A percentile compares a stretch with the other conserved stretches of the same genome.
Evolutionary conservation across 2,888 invertebrate genomes (phyloP).

Genomic region (Macaria liturata): DNA sequence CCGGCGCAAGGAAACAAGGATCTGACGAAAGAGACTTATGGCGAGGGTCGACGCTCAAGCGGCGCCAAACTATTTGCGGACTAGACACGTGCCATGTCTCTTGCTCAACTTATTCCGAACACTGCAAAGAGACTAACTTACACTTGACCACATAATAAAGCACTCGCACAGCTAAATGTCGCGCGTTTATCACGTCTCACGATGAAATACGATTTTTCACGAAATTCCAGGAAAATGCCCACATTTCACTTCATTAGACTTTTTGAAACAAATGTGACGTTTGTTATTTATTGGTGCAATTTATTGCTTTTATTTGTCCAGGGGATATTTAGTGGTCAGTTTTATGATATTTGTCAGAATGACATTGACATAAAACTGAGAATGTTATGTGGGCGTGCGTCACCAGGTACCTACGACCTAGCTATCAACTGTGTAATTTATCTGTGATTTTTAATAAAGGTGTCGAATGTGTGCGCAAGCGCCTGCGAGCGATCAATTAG

Average conservation of each 20-base stretch:
- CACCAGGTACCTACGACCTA: no score
- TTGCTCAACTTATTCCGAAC: conserved; percentile 27
- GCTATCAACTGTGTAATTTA: conserved; percentile 7
- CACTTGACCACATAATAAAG: conserved; percentile 9
- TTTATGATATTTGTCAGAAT: conserved; percentile 17
- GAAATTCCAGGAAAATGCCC: conserved; percentile 28
- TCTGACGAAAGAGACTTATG: conserved; percentile 31
- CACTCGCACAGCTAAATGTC: conserved; percentile 9
- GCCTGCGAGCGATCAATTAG: conserved; percentile 35
- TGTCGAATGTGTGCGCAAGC: conserved; percentile 26
- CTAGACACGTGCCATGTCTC: conserved; percentile 31
- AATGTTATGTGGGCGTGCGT: conserved; percentile 4
- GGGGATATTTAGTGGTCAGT: conserved; percentile 21
- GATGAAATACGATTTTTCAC: conserved; percentile 29
- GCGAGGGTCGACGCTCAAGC: conserved; percentile 37
- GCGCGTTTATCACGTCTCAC: conserved; percentile 12
- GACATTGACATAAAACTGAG: no score
- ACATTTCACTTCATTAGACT: conserved; percentile 32
- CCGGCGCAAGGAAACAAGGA: conserved; percentile 22
- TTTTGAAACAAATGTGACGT: conserved; percentile 33
- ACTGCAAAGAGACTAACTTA: conserved; percentile 20
- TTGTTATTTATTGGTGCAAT: conserved; percentile 32
- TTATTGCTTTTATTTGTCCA: conserved; percentile 31
- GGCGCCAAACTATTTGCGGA: conserved; percentile 49
- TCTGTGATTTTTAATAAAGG: conserved; percentile 25